Evolutionary conservation across 2,888 invertebrate species (phyloP).

Genomic region (Agriopis marginaria): DNA sequence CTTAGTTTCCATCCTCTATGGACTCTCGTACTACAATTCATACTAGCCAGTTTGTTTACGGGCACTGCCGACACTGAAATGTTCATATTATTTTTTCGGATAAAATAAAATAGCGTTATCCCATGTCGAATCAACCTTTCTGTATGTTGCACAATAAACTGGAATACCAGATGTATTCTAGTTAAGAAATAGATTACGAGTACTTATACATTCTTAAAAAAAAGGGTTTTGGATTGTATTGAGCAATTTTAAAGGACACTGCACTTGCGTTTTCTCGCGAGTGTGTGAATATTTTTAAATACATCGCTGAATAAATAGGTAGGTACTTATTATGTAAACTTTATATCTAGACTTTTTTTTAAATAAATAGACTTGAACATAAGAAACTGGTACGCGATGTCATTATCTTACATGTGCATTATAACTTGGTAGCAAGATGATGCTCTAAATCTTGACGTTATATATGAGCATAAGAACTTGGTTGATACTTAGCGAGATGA

Average conservation of each 20-base stretch:
- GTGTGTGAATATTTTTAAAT: background rate
- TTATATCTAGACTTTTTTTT: no score
- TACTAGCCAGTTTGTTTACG: background rate
- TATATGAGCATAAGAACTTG: no score
- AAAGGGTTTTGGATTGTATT: background rate
- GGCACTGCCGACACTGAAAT: background rate
- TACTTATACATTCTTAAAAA: background rate
- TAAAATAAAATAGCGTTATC: constrained; percentile 1
- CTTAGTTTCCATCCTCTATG: no score
- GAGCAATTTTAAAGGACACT: background rate
- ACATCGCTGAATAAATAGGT: background rate
- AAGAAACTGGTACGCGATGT: no score
- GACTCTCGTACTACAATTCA: no score
- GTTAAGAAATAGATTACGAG: background rate
- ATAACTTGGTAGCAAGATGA: no score
- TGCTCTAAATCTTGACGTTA: no score
- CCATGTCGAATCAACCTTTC: constrained; percentile 8
- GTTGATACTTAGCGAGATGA: no score
- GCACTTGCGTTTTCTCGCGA: background rate
- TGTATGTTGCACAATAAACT: constrained; percentile 1
- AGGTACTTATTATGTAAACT: background rate
- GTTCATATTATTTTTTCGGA: background rate
- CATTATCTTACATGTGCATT: no score
- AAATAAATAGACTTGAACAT: no score
- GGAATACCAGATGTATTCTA: background rate